These are phyloP conservation scores for Eubasilissa regina DNA, from an alignment of 1,140 invertebrate genomes.

Conservation along the genomic window DNA sequence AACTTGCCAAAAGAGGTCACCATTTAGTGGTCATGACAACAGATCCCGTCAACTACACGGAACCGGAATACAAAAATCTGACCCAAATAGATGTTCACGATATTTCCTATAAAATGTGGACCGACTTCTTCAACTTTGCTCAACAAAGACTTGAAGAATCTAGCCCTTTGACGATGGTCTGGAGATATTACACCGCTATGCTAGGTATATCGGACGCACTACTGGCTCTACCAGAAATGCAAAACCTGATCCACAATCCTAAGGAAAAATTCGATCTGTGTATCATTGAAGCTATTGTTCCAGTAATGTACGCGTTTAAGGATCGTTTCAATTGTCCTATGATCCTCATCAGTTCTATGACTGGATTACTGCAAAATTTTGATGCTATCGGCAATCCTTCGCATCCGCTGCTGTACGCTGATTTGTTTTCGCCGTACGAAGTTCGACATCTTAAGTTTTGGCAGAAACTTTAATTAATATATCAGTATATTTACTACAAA, in stretches of 20 bases:
- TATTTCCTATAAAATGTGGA: slow-evolving; percentile 62
- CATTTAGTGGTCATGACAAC: slow-evolving; percentile 67
- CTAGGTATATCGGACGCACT: slow-evolving; percentile 55
- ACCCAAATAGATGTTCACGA: slow-evolving; percentile 66
- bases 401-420: slow-evolving; percentile 69
- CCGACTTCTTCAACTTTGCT: slow-evolving; percentile 37
- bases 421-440: slow-evolving; percentile 61
- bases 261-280: slow-evolving; percentile 64
- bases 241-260: slow-evolving; percentile 62
- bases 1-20: slow-evolving; percentile 69
- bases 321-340: slow-evolving; percentile 65
- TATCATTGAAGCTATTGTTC: slow-evolving; percentile 62
- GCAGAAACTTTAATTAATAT: slow-evolving; percentile 61
- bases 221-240: slow-evolving; percentile 60
- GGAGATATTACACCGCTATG: slow-evolving; percentile 32
- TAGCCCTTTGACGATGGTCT: slow-evolving; percentile 59
- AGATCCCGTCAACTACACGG: slow-evolving; percentile 63
- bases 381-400: slow-evolving; percentile 65
- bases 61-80: slow-evolving; percentile 61
- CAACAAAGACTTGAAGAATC: neutral
- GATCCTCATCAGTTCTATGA: slow-evolving; percentile 65
- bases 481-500: slow-evolving; percentile 26
- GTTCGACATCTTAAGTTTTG: slow-evolving; percentile 57
- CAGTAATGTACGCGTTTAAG: slow-evolving; percentile 62
- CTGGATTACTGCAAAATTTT: slow-evolving; percentile 52